These are phyloP conservation scores for Antitype chi DNA, from an alignment of 2,888 invertebrate genomes.

Conservation along the genomic window DNA sequence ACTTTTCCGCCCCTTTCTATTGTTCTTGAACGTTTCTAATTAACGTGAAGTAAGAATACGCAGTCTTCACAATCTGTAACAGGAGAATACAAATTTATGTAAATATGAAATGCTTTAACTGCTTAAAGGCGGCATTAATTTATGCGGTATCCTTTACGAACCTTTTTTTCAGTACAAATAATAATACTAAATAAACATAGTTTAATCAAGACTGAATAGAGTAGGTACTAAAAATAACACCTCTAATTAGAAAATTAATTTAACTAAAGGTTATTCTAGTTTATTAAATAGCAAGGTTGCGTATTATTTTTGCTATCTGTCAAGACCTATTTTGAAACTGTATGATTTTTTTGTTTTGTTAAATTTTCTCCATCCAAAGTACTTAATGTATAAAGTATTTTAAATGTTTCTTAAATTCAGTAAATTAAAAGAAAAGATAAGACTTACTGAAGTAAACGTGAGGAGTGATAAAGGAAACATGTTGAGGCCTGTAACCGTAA, in stretches of 20 bases:
- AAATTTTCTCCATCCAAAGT: no score
- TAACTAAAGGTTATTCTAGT: neutral
- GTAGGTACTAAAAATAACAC: neutral
- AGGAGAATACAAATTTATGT: neutral
- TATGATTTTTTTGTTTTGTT: no score
- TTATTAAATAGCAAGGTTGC: neutral
- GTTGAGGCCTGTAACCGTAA: constrained; percentile 76
- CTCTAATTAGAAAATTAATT: neutral
- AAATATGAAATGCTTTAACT: constrained; percentile 26
- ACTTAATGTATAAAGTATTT: neutral
- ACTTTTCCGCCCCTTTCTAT: constrained; percentile 32
- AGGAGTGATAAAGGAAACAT: constrained; percentile 79
- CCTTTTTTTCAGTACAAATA: neutral
- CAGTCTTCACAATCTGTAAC: constrained; percentile 82
- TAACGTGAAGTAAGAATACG: constrained; percentile 83
- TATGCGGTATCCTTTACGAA: neutral
- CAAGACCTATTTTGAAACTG: no score
- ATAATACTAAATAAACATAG: neutral
- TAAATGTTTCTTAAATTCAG: neutral
- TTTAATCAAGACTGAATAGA: neutral
- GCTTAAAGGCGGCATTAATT: neutral
- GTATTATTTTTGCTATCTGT: neutral
- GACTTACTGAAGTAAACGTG: constrained; percentile 78
- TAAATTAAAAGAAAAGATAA: neutral
- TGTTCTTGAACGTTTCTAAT: constrained; percentile 75